phyloP scores from a whole-genome alignment of 2,797 vertebrate species.

The Heteromormyrus szaboi region DNA sequence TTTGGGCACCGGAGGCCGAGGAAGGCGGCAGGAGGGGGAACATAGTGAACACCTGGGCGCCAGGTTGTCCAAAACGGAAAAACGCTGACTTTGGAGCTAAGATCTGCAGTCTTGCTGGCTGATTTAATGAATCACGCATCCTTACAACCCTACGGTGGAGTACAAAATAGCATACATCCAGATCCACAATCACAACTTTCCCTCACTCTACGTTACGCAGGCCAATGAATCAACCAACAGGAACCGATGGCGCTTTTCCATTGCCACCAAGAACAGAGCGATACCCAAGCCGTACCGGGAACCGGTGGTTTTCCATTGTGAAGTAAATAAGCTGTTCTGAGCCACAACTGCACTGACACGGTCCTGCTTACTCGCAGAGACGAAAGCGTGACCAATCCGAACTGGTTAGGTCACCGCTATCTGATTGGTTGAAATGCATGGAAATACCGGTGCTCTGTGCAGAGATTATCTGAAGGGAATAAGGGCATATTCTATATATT shows the following conservation, averaged over 20 bases:
- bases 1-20: not conserved
- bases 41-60: not conserved
- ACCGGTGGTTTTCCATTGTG: not conserved
- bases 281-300: not conserved
- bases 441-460: not conserved
- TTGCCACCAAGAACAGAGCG: not conserved
- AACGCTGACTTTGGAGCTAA: not conserved
- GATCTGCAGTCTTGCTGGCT: not conserved
- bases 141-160: not conserved
- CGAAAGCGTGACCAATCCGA: too few species aligned
- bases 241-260: not conserved
- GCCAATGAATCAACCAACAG: not conserved
- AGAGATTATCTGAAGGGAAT: not conserved
- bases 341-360: not conserved
- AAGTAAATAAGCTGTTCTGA: not conserved
- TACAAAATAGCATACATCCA: not conserved
- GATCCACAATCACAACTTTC: not conserved
- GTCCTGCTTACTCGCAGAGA: not conserved
- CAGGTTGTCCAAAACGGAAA: not conserved
- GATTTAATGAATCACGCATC: not conserved
- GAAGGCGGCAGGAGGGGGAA: not conserved
- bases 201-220: not conserved
- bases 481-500: not conserved
- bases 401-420: not conserved
- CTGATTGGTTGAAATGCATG: not conserved